These are phyloP conservation scores for Notothenia rossii DNA, from an alignment of 2,113 vertebrate genomes.

Conservation along the genomic window DNA sequence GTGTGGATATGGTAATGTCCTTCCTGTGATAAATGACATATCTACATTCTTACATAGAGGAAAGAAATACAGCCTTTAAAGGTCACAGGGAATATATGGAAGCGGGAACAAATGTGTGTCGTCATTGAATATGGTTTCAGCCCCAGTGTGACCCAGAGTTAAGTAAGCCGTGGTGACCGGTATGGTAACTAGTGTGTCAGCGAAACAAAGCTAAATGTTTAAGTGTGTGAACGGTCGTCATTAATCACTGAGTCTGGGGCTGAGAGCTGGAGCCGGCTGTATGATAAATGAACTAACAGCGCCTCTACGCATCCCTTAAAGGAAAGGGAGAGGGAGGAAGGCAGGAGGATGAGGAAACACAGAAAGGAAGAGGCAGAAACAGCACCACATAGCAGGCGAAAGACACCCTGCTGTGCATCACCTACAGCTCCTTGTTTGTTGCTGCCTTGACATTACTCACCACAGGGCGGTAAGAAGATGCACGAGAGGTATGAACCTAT, in stretches of 20 bases:
- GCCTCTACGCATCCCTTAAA: conserved; percentile 66
- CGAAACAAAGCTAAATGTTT: conserved; percentile 83
- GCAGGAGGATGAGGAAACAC: conserved; percentile 34
- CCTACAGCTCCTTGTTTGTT: conserved; percentile 44
- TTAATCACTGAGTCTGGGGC: conserved; percentile 76
- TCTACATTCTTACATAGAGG: conserved; percentile 23
- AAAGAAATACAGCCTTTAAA: conserved; percentile 47
- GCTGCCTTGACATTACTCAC: conserved; percentile 50
- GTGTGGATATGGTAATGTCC: conserved; percentile 11
- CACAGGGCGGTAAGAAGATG: conserved; percentile 15
- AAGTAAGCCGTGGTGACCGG: conserved; percentile 68
- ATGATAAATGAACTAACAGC: conserved; percentile 79
- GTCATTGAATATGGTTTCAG: conserved; percentile 47
- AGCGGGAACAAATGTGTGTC: not conserved
- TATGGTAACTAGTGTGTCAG: conserved; percentile 76
- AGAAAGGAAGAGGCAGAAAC: conserved; percentile 31
- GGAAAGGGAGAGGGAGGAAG: conserved; percentile 30
- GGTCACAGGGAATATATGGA: conserved; percentile 53
- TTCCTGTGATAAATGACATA: conserved; percentile 50
- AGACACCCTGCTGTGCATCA: conserved; percentile 51
- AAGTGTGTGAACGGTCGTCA: conserved; percentile 76
- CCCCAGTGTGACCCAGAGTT: conserved; percentile 52
- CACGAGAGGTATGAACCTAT: not conserved
- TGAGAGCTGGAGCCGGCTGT: conserved; percentile 61
- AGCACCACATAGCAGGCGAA: conserved; percentile 24